A percentile compares a stretch with the other conserved stretches of the same genome.
Conservation (phyloP, 2,888 invertebrate genomes). For the Trichogramma dendrolimi region DNA sequence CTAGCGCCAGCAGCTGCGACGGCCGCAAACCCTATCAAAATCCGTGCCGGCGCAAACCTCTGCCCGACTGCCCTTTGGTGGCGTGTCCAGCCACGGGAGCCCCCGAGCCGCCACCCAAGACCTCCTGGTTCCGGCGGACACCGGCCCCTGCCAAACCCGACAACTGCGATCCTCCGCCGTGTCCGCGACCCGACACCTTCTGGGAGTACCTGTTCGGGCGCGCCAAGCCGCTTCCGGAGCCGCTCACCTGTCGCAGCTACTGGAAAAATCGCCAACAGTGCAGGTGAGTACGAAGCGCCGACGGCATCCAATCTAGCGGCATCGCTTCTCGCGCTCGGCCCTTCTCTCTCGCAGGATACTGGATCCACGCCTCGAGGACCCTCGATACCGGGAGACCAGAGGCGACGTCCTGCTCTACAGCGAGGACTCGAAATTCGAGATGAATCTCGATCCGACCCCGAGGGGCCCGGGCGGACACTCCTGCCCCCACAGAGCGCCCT, state of each 20-base stretch:
- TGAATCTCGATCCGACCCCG: background rate
- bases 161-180: slow-evolving; percentile 6
- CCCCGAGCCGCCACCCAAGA: no score
- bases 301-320: no score
- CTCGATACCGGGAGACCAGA: slow-evolving; percentile 28
- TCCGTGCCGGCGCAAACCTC: no score
- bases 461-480: slow-evolving; percentile 2
- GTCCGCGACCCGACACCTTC: slow-evolving; percentile 19
- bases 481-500: no score
- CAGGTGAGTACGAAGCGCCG: slow-evolving; percentile 7
- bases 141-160: slow-evolving; percentile 1
- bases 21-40: no score
- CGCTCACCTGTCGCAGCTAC: slow-evolving; percentile 20
- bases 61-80: no score
- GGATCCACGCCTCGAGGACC: slow-evolving; percentile 30
- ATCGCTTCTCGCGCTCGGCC: no score
- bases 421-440: slow-evolving; percentile 3
- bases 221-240: slow-evolving; percentile 13
- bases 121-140: no score
- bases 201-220: slow-evolving; percentile 28
- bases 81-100: no score
- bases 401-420: slow-evolving; percentile 32
- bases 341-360: no score
- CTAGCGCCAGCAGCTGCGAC: no score
- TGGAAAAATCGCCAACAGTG: slow-evolving; percentile 10